Evolutionary conservation across 2,888 invertebrate genomes (phyloP), one percentile per base, ranked within the genome.

Genomic region (Lochmaea capreae): DNA sequence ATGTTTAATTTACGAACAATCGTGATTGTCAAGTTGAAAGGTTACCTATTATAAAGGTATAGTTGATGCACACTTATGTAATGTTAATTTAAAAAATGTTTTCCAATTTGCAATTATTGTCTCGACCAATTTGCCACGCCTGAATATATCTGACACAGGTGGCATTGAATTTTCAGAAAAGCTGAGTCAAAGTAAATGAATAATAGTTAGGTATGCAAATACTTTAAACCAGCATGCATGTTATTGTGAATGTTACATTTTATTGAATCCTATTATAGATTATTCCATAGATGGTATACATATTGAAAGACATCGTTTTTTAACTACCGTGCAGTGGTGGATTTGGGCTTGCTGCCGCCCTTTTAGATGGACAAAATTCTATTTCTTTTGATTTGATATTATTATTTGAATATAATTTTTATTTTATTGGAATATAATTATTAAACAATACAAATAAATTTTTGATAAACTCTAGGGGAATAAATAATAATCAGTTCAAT

Each of bases 71-170:
- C 42, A 42, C 14, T 62, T 62, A 62, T 62, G 39, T 62, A 62
- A 62, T 11, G 33, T 62, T 42, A 62, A 59, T 62, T 59, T 39
- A 14, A 11, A 33, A 39, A 62, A 62, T 42, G 9, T 18, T 39
- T n/a, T 42, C 33, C n/a, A 4, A 59, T 59, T 59, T n/a, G 26
- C 11, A 42, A n/a, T 10, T 9, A 39, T 62, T 39, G n/a, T 16
- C 42, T 22, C 11, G 9, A 22, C 16, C 57, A 42, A 62, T 62
- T 62, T 62, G 39, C 62, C 62, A 42, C 62, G 16, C 62, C 62
- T 62, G 62, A 14, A 26, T 26, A 10, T 54, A 58, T 22, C 12
- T 22, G 4, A n/a, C 6, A 22, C 12, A 22, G 18, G 10, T 14
- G 26, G 26, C 58, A 58, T 58, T 58, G 26, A 11, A 58, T 18